phyloP scores from a whole-genome alignment of 2,113 vertebrate species.

The Stictonetta naevosa region DNA sequence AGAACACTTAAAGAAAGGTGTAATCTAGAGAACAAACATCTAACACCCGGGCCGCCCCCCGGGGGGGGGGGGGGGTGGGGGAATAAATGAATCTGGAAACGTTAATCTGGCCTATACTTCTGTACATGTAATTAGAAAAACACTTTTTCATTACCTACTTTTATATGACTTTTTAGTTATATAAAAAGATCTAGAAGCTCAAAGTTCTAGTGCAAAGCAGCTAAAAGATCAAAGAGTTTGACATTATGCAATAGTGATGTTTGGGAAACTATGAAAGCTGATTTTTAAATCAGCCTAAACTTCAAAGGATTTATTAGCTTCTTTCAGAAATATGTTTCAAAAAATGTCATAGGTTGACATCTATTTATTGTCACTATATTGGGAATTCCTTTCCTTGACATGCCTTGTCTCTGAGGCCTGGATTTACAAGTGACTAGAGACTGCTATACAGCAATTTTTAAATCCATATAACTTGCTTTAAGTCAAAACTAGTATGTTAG shows the following conservation, averaged over 20 bases:
- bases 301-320: slow-evolving; percentile 55
- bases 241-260: background rate
- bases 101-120: background rate
- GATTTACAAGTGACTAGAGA: slow-evolving; percentile 46
- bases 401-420: background rate
- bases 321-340: slow-evolving; percentile 2
- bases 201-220: background rate
- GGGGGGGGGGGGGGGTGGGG: too few species aligned
- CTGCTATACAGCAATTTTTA: slow-evolving; percentile 1
- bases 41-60: too few species aligned
- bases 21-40: background rate
- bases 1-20: background rate
- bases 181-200: background rate
- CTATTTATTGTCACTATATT: slow-evolving; percentile 18
- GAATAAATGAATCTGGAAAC: background rate
- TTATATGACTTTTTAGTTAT: background rate
- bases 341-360: background rate
- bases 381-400: slow-evolving; percentile 26
- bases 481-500: background rate
- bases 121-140: background rate
- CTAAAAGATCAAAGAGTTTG: slow-evolving; percentile 59
- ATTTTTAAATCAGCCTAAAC: slow-evolving; percentile 53
- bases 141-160: background rate
- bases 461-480: background rate
- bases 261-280: slow-evolving; percentile 46